Evolutionary conservation across 37 sponge, comb jelly and placozoan genomes (phyloP).

Genomic region (Eunapius fragilis): DNA sequence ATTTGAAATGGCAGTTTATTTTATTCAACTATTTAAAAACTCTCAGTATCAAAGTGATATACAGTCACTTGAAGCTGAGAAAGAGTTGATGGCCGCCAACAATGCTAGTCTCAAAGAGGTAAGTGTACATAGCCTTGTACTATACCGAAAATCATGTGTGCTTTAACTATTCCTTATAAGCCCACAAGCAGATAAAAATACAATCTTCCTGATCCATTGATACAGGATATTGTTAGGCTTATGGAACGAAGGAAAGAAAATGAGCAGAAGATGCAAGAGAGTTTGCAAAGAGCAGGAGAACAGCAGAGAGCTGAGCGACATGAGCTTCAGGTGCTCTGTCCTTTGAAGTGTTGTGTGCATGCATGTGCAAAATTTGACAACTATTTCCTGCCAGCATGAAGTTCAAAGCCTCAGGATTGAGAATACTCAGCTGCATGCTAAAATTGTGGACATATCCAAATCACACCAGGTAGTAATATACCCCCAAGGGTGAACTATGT

Average conservation of each 20-base stretch:
- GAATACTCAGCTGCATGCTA: constrained; percentile 1
- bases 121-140: no score
- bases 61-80: neutral
- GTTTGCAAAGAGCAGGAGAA: neutral
- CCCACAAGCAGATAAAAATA: no score
- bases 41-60: neutral
- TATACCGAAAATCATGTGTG: no score
- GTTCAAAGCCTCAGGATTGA: neutral
- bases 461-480: constrained; percentile 11
- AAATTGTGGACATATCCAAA: neutral
- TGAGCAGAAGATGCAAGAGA: neutral
- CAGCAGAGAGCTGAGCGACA: neutral
- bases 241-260: neutral
- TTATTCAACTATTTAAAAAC: neutral
- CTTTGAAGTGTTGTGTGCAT: neutral
- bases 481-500: no score
- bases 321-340: constrained; percentile 8
- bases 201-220: neutral
- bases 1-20: no score
- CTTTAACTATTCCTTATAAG: no score
- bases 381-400: constrained; percentile 22
- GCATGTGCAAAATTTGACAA: neutral
- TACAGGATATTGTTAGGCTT: neutral
- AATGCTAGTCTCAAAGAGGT: neutral
- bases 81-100: neutral